Evolutionary conservation across 2,888 invertebrate species (phyloP).

Genomic region (Chrysina gloriosa): DNA sequence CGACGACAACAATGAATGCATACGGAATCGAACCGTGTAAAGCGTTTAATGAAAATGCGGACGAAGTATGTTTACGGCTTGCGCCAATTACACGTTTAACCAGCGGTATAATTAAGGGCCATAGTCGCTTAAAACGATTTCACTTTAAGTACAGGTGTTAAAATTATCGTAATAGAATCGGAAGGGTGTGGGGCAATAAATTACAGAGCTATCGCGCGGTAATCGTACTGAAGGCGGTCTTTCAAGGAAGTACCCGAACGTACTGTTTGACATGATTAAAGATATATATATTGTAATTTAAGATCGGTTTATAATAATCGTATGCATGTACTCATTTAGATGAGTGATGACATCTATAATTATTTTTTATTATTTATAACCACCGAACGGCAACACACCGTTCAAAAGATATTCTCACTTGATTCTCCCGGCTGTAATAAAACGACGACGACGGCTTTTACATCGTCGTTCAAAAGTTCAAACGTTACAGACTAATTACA

Average conservation of each 20-base stretch:
- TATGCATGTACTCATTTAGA: constrained; percentile 50
- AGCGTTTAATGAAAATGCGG: constrained; percentile 52
- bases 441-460: background rate
- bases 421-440: background rate
- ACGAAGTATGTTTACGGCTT: constrained; percentile 48
- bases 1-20: constrained; percentile 45
- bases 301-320: constrained; percentile 50
- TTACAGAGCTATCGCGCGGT: constrained; percentile 58
- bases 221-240: constrained; percentile 54
- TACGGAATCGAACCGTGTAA: constrained; percentile 52
- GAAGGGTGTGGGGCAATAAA: constrained; percentile 62
- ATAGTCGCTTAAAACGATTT: constrained; percentile 55
- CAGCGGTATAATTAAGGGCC: constrained; percentile 54
- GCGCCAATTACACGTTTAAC: constrained; percentile 53
- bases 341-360: constrained; percentile 51
- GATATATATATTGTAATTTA: constrained; percentile 52
- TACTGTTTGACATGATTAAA: constrained; percentile 52
- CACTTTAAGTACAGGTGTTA: constrained; percentile 61
- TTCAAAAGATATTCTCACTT: constrained; percentile 3
- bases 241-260: constrained; percentile 51
- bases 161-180: constrained; percentile 64
- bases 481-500: too few relatives aligned
- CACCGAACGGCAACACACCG: constrained; percentile 1
- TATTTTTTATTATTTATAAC: constrained; percentile 47
- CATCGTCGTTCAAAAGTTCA: background rate